Evolutionary conservation across 2,888 invertebrate species (phyloP).

Genomic region (Caenorhabditis sinica): DNA sequence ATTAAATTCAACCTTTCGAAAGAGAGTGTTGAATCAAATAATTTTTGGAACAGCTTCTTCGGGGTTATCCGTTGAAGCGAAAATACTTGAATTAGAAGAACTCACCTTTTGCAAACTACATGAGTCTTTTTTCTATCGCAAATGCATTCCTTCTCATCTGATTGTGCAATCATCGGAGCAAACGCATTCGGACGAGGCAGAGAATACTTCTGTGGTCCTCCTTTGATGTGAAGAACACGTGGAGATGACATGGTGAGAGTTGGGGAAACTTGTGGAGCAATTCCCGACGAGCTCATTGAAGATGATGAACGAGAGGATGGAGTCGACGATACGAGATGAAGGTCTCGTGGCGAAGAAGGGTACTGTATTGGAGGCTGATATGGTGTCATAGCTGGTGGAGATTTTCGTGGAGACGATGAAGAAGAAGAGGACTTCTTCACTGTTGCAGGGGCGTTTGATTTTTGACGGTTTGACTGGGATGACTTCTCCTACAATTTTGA

Average conservation of each 20-base stretch:
- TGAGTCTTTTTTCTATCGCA: conserved; percentile 70
- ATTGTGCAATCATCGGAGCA: conserved; percentile 54
- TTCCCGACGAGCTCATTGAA: conserved; percentile 54
- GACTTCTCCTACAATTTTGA: conserved; percentile 36
- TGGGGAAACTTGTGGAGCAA: conserved; percentile 19
- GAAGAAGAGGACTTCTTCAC: background rate
- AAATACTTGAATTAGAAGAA: background rate
- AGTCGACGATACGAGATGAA: conserved; percentile 59
- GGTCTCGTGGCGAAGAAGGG: conserved; percentile 49
- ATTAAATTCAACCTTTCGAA: conserved; percentile 45
- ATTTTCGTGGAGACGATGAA: conserved; percentile 20
- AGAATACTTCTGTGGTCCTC: conserved; percentile 61
- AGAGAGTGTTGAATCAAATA: conserved; percentile 40
- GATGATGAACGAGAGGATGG: conserved; percentile 64
- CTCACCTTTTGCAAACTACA: conserved; percentile 73
- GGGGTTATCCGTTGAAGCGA: conserved; percentile 46
- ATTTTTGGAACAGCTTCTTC: conserved; percentile 50
- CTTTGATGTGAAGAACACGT: conserved; percentile 51
- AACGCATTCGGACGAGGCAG: conserved; percentile 65
- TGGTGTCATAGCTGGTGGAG: conserved; percentile 10
- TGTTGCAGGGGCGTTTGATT: conserved; percentile 36
- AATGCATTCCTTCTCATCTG: conserved; percentile 67
- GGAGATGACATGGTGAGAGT: conserved; percentile 58
- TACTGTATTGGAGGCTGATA: conserved; percentile 22
- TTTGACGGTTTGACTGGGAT: conserved; percentile 29